Base-by-base conservation (phyloP, 2,888 invertebrate genomes). In the Proisotoma minuta region DNA sequence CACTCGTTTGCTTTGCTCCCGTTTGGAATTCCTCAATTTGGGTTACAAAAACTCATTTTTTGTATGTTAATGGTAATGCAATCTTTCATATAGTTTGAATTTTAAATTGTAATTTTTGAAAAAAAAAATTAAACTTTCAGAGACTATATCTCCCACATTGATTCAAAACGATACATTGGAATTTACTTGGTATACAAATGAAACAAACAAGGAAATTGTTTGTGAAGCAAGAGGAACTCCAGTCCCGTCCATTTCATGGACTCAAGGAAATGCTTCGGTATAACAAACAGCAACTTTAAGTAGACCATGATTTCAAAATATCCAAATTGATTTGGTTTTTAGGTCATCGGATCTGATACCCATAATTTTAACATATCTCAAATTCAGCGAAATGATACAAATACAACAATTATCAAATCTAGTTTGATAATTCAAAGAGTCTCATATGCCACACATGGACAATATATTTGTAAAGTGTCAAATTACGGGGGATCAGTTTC, bases 21-120 rank as follows among this genome's bases (percentile, higher is more conserved):
- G 67, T 71, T 10, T 71, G 71, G 71, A 71, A 71, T 48, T 69
- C 68, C 4, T 65, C 66, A 8, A 43, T 64, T 15, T 71, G 71
- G 71, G 61, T 69, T 2, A 43, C 64, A 18, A 69, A 66, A 52
- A 50, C 59, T 10, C 59, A 61, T 26, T 62, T 59, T 39, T 59
- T 67, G 22, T 66, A 65, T 43, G 64, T 71, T 10, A 69, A 71
- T 24, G 63, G 71, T 71, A 57, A 59, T n/a, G 18, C 8, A 47
- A n/a, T n/a, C n/a, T n/a, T n/a, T n/a, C n/a, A n/a, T n/a, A n/a
- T n/a, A n/a, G n/a, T n/a, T 47, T 10, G 47, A 18, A 47, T n/a
- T 18, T 47, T 20, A n/a, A 18, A 5, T n/a, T 47, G 20, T 5
- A 47, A 5, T 10, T 5, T 47, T 47, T 54, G 5, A n/a, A n/a